These are phyloP conservation scores for Aphis gossypii DNA, from an alignment of 1,140 invertebrate species.

Conservation along the genomic window DNA sequence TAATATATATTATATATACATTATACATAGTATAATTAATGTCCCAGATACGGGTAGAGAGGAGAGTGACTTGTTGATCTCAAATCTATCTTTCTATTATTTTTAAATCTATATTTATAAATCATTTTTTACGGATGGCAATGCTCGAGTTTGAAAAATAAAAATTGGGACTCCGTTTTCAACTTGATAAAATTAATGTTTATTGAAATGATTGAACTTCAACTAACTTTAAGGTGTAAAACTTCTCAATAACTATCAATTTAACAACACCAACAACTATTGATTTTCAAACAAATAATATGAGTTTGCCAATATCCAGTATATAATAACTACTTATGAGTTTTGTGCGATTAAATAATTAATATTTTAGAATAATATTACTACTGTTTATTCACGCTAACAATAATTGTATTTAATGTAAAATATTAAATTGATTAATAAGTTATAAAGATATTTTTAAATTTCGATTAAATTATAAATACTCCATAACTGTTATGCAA, in stretches of 20 bases:
- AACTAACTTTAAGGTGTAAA: neutral
- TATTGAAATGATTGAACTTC: neutral
- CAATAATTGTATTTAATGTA: neutral
- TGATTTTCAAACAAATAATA: neutral
- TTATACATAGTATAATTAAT: too few relatives aligned
- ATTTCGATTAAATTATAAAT: too few relatives aligned
- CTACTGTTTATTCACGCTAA: neutral
- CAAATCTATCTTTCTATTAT: too few relatives aligned
- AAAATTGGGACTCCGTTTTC: neutral
- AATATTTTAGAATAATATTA: neutral
- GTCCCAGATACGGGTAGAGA: too few relatives aligned
- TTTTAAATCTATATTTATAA: neutral
- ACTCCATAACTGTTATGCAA: neutral
- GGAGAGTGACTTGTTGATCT: neutral
- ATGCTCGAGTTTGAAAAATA: neutral
- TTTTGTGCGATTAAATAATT: neutral
- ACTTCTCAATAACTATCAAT: too few relatives aligned
- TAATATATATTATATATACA: neutral
- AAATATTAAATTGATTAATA: neutral
- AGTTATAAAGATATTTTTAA: neutral
- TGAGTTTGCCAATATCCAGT: neutral
- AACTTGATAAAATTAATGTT: neutral
- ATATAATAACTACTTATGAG: too few relatives aligned
- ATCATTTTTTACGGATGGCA: neutral
- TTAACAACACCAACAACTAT: neutral